Conservation (phyloP, 1,140 invertebrate species). For the Thaumetopoea pityocampa region DNA sequence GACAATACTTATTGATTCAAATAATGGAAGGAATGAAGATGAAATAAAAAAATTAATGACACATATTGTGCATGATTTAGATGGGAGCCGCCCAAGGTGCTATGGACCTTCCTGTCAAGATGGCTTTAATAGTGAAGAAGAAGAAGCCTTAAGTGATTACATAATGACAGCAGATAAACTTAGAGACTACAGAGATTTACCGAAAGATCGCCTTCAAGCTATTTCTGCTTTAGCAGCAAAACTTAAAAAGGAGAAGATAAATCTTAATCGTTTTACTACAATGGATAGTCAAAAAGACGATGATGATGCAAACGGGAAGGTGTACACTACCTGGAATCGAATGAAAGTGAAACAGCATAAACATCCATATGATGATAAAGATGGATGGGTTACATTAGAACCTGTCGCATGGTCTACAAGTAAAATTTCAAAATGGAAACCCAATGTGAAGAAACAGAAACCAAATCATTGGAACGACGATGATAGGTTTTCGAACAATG, state of each 20-base stretch:
- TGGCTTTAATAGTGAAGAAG: slow-evolving; percentile 35
- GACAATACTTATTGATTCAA: slow-evolving; percentile 24
- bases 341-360: slow-evolving; percentile 75
- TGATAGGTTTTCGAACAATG: slow-evolving; percentile 48
- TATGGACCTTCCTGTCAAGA: slow-evolving; percentile 71
- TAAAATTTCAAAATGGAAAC: slow-evolving; percentile 88
- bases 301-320: slow-evolving; percentile 52
- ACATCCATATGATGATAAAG: slow-evolving; percentile 80
- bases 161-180: slow-evolving; percentile 78
- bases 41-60: slow-evolving; percentile 70
- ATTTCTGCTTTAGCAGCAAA: slow-evolving; percentile 62
- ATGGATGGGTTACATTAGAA: slow-evolving; percentile 86
- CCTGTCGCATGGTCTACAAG: slow-evolving; percentile 87
- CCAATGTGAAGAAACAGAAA: slow-evolving; percentile 75
- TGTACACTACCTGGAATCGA: slow-evolving; percentile 72
- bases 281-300: slow-evolving; percentile 44
- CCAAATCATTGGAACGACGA: slow-evolving; percentile 62
- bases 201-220: slow-evolving; percentile 65
- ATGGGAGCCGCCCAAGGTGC: slow-evolving; percentile 50
- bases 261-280: slow-evolving; percentile 41
- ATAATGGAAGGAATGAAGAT: slow-evolving; percentile 42
- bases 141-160: slow-evolving; percentile 77
- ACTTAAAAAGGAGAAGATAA: slow-evolving; percentile 49
- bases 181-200: slow-evolving; percentile 65
- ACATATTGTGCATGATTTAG: slow-evolving; percentile 51